phyloP scores from a whole-genome alignment of 2,888 invertebrate genomes.

The Orchesellides sinensis region DNA sequence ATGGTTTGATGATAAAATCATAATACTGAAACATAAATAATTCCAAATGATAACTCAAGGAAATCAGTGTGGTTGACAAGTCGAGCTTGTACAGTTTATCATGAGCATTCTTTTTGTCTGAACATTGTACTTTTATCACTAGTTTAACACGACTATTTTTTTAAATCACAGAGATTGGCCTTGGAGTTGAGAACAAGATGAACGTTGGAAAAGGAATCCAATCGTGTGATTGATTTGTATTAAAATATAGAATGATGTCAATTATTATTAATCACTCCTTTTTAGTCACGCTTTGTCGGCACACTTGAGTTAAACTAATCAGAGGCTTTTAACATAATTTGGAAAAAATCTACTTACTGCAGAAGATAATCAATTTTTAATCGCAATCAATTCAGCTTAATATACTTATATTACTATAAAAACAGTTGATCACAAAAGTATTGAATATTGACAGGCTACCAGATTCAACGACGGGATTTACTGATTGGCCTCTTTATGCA shows the following conservation, averaged over 20 bases:
- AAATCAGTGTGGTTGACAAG: neutral
- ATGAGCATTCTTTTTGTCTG: neutral
- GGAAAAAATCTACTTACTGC: neutral
- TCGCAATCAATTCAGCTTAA: neutral
- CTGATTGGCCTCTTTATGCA: too few species aligned
- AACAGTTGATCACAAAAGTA: neutral
- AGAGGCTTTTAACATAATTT: slow-evolving; percentile 1
- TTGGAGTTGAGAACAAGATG: slow-evolving; percentile 7
- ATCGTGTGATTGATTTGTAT: neutral
- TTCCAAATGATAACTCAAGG: neutral
- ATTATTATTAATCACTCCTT: neutral
- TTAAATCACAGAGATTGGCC: slow-evolving; percentile 30
- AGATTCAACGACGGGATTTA: neutral
- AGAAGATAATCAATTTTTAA: slow-evolving; percentile 27
- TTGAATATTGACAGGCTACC: slow-evolving; percentile 31
- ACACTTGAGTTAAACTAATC: slow-evolving; percentile 20
- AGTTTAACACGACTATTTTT: too few species aligned
- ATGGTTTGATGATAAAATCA: neutral
- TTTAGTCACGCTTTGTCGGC: slow-evolving; percentile 1
- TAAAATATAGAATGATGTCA: neutral
- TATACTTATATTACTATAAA: neutral
- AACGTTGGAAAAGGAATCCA: neutral
- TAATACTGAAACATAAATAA: neutral
- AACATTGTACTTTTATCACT: too few species aligned
- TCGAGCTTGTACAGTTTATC: neutral